phyloP scores from a whole-genome alignment of 2,113 vertebrate genomes.

The Aspidoscelis tigris region DNA sequence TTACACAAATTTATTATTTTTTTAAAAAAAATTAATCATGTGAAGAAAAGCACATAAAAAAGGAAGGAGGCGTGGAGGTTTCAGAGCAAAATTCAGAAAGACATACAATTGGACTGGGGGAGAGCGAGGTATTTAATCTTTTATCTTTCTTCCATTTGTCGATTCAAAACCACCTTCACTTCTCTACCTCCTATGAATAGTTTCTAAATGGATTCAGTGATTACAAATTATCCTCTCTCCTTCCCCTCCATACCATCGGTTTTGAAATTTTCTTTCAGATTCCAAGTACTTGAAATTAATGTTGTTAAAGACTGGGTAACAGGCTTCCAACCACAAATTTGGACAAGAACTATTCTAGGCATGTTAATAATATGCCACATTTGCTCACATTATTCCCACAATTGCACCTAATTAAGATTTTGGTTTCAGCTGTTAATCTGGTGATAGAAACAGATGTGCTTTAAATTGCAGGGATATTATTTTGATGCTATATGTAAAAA shows the following conservation, averaged over 20 bases:
- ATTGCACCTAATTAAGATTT: constrained; percentile 55
- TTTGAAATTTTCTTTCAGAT: neutral
- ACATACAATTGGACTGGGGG: no score
- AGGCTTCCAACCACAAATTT: neutral
- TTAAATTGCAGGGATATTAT: constrained; percentile 50
- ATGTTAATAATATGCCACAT: constrained; percentile 17
- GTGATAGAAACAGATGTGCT: constrained; percentile 15
- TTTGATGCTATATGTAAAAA: constrained; percentile 37
- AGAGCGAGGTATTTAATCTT: neutral
- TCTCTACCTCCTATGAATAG: neutral
- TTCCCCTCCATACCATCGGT: neutral
- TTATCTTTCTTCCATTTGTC: neutral
- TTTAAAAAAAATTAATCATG: no score
- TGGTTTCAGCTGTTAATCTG: constrained; percentile 33
- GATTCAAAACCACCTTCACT: neutral
- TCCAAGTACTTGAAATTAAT: neutral
- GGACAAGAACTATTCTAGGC: neutral
- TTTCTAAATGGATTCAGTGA: neutral
- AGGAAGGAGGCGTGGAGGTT: no score
- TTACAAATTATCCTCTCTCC: neutral
- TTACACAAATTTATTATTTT: no score
- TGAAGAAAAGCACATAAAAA: no score
- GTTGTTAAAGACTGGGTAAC: neutral
- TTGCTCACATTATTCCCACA: constrained; percentile 36
- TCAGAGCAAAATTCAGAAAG: no score